Conservation (phyloP, 2,113 vertebrate species). For the mouse (Mus musculus) region DNA sequence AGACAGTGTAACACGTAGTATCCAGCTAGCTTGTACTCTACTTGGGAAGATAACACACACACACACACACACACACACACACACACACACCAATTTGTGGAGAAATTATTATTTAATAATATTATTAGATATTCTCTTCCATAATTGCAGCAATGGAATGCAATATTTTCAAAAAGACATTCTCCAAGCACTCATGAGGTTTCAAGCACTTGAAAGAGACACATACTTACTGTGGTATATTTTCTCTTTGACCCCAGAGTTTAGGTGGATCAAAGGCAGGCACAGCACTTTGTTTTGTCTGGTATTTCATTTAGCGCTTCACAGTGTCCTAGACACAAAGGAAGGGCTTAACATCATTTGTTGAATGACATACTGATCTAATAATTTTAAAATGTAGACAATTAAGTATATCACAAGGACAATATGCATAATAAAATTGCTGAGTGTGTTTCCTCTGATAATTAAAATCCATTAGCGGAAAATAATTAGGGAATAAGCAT, state of each 20-base stretch:
- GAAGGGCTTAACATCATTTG: not conserved
- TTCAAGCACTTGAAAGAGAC: not conserved
- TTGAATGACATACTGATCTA: conserved; percentile 26
- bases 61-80: not conserved
- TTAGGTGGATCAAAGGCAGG: not conserved
- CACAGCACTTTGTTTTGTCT: not conserved
- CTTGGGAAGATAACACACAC: conserved; percentile 11
- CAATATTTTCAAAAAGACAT: not conserved
- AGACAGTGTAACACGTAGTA: not conserved
- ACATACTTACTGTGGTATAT: no score
- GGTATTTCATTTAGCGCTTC: not conserved
- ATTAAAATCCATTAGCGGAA: conserved; percentile 66
- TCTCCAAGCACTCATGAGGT: not conserved
- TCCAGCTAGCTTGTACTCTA: not conserved
- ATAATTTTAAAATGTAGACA: conserved; percentile 54
- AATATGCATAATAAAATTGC: conserved; percentile 49
- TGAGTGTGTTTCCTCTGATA: conserved; percentile 64
- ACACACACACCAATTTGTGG: not conserved
- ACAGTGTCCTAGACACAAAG: not conserved
- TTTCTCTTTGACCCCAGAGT: not conserved
- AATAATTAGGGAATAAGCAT: conserved; percentile 61
- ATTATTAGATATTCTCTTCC: not conserved
- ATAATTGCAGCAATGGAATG: not conserved
- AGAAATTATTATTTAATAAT: conserved; percentile 53
- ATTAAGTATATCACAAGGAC: conserved; percentile 37